These are phyloP conservation scores for Phymatocera aterrima DNA, from an alignment of 2,888 invertebrate species.

Conservation along the genomic window DNA sequence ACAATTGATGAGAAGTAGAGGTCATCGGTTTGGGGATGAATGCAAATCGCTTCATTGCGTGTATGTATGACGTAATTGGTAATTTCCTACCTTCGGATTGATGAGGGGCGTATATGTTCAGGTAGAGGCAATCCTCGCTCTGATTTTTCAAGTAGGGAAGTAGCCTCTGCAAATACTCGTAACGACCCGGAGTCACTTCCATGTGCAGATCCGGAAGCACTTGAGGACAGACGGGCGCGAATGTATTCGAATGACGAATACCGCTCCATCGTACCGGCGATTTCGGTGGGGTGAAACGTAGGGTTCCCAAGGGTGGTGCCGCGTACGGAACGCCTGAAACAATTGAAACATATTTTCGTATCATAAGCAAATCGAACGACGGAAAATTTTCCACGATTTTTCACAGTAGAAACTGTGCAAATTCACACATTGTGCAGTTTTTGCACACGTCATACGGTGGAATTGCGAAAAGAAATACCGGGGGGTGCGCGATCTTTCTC, in stretches of 20 bases:
- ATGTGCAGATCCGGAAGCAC: constrained; percentile 82
- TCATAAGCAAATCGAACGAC: background rate
- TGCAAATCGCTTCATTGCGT: background rate
- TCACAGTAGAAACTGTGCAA: too few species aligned
- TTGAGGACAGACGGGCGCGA: constrained; percentile 93
- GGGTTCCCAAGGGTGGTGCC: constrained; percentile 84
- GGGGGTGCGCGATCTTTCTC: background rate
- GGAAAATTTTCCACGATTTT: background rate
- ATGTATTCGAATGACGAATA: constrained; percentile 81
- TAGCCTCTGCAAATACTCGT: constrained; percentile 84
- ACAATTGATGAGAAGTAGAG: too few species aligned
- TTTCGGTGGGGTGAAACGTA: constrained; percentile 91
- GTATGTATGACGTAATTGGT: constrained; percentile 45
- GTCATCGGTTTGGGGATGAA: background rate
- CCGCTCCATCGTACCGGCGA: constrained; percentile 89
- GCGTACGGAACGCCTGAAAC: constrained; percentile 86
- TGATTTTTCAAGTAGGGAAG: constrained; percentile 83
- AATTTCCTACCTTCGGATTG: constrained; percentile 80
- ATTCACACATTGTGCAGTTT: too few species aligned
- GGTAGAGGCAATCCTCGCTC: constrained; percentile 92
- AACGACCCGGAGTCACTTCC: constrained; percentile 80
- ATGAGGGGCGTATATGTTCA: constrained; percentile 94
- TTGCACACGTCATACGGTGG: too few species aligned
- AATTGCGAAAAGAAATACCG: background rate
- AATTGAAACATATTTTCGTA: background rate